Evolutionary conservation across 2,797 vertebrate genomes (phyloP).

Genomic region (Gymnopithys bicolor): DNA sequence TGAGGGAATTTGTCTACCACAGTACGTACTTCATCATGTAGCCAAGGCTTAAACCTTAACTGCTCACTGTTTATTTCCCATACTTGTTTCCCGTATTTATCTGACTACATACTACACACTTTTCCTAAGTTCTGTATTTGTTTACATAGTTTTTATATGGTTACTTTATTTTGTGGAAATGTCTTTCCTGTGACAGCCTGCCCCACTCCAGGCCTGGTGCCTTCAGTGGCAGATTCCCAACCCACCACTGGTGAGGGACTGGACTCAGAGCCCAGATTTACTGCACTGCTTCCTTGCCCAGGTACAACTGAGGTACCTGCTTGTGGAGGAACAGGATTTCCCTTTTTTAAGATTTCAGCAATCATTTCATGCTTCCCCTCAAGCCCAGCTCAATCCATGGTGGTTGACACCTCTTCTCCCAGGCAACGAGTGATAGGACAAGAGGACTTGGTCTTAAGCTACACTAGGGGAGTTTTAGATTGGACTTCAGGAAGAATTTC

Average conservation of each 20-base stretch:
- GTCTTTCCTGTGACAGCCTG: accelerated
- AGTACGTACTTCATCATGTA: neutral
- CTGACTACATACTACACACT: too few relatives aligned
- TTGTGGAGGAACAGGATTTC: neutral
- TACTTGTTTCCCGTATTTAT: neutral
- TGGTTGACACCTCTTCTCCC: neutral
- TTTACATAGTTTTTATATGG: accelerated
- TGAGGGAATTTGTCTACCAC: neutral
- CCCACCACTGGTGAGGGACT: neutral
- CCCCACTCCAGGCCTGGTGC: accelerated
- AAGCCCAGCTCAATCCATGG: neutral
- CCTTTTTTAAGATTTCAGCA: neutral
- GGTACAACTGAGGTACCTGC: neutral
- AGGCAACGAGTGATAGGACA: neutral
- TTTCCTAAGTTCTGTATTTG: neutral
- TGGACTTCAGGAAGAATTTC: neutral
- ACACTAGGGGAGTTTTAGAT: neutral
- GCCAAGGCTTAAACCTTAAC: neutral
- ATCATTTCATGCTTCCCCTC: neutral
- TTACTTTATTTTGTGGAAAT: too few relatives aligned
- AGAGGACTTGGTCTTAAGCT: neutral
- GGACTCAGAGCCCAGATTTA: accelerated
- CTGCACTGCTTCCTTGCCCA: neutral
- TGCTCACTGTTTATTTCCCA: neutral
- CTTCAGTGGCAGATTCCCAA: too few relatives aligned